Percentiles rank a stretch among this genome's conserved stretches.
Evolutionary conservation across 2,888 invertebrate genomes (phyloP).

Genomic region (Apamea monoglypha): DNA sequence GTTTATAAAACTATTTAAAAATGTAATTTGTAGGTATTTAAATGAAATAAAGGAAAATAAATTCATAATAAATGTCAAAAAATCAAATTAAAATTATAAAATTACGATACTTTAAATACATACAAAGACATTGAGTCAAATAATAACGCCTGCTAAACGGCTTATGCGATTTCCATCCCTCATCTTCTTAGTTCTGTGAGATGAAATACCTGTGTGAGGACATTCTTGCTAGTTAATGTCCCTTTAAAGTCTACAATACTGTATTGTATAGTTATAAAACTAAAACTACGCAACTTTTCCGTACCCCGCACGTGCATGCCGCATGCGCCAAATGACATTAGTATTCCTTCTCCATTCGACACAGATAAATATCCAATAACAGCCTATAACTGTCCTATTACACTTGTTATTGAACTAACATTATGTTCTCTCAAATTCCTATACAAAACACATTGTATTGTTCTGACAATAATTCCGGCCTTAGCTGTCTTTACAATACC

Average conservation of each 20-base stretch:
- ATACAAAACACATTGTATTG: constrained; percentile 29
- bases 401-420: constrained; percentile 59
- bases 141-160: too few species aligned
- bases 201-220: neutral
- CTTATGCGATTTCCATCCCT: too few species aligned
- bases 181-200: neutral
- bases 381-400: constrained; percentile 61
- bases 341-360: constrained; percentile 56
- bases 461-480: neutral
- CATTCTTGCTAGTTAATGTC: neutral
- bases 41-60: too few species aligned
- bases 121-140: too few species aligned
- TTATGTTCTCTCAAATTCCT: constrained; percentile 41
- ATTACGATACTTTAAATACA: too few species aligned
- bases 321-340: constrained; percentile 52
- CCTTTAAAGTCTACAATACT: neutral
- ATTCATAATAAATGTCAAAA: too few species aligned
- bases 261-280: neutral
- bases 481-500: neutral
- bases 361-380: constrained; percentile 64
- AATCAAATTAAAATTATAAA: too few species aligned
- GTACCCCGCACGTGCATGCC: constrained; percentile 17
- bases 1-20: too few species aligned
- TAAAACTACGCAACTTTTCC: constrained; percentile 4
- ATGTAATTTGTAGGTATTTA: too few species aligned